phyloP scores from a whole-genome alignment of 2,113 vertebrate genomes.

The Platanista minor region DNA sequence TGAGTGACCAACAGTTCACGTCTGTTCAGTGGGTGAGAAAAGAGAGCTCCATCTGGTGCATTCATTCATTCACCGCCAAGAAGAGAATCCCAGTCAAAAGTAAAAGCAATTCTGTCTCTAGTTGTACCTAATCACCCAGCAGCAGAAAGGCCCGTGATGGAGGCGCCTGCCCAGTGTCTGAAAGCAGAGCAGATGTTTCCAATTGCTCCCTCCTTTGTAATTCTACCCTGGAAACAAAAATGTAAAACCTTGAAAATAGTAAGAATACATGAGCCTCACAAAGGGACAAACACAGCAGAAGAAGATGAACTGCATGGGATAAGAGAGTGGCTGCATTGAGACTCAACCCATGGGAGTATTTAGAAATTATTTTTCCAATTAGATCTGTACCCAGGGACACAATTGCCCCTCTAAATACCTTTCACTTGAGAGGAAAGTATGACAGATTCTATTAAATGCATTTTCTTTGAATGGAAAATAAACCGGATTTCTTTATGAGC shows the following conservation, averaged over 20 bases:
- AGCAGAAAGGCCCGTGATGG: constrained; percentile 9
- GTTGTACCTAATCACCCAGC: constrained; percentile 30
- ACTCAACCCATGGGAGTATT: not conserved
- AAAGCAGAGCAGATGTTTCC: constrained; percentile 62
- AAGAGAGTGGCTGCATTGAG: not conserved
- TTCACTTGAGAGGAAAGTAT: not conserved
- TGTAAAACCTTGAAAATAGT: constrained; percentile 54
- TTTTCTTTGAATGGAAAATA: constrained; percentile 7
- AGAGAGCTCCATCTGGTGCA: not conserved
- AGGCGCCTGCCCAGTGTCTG: not conserved
- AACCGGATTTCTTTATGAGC: not conserved
- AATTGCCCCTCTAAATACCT: not conserved
- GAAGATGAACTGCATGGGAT: not conserved
- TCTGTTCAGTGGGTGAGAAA: not conserved
- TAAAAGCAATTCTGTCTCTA: constrained; percentile 30
- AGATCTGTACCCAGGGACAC: not conserved
- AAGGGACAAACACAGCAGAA: not conserved
- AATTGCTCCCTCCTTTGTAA: constrained; percentile 59
- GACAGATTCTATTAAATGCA: not conserved
- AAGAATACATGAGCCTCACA: constrained; percentile 36
- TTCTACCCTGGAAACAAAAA: constrained; percentile 60
- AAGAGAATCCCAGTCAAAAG: constrained; percentile 22
- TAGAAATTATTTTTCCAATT: constrained; percentile 33
- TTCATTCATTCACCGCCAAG: not conserved
- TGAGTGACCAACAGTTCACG: not conserved